A percentile compares a stretch with the other conserved stretches of the same genome.
These are phyloP conservation scores for Ornithorhynchus anatinus DNA, from an alignment of 2,113 vertebrate genomes.

Conservation along the genomic window DNA sequence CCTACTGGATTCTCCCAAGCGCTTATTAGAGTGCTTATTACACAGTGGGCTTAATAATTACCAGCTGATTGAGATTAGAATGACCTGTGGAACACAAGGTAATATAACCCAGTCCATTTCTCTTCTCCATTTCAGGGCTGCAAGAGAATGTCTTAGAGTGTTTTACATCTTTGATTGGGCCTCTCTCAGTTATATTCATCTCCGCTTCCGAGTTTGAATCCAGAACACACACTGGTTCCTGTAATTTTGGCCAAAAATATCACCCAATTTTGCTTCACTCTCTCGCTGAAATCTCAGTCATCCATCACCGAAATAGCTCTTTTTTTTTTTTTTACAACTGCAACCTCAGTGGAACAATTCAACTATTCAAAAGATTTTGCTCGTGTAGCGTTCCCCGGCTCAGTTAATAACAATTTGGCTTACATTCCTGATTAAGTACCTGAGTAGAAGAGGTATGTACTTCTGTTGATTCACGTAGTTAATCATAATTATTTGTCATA, in stretches of 20 bases:
- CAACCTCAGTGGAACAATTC: slow-evolving; percentile 3
- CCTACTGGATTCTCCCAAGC: no score
- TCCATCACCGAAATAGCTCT: slow-evolving; percentile 29
- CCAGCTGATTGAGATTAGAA: no score
- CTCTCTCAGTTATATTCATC: no score
- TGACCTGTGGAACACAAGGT: no score
- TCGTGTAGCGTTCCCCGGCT: slow-evolving; percentile 40
- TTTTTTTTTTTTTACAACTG: background rate
- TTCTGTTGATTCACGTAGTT: slow-evolving; percentile 53
- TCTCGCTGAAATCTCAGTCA: slow-evolving; percentile 3
- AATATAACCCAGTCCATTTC: no score
- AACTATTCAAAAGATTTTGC: slow-evolving; percentile 32
- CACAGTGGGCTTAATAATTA: no score
- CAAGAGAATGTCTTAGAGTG: no score
- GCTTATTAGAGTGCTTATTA: no score
- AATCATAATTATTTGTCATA: slow-evolving; percentile 54
- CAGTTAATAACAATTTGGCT: slow-evolving; percentile 54
- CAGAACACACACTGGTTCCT: background rate
- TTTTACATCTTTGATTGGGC: no score
- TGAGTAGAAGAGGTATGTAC: slow-evolving; percentile 54
- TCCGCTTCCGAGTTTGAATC: background rate
- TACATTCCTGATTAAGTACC: slow-evolving; percentile 55
- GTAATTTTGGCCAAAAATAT: background rate
- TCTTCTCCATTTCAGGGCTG: no score
- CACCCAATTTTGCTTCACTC: background rate